Conservation (phyloP, 2,888 invertebrate species). For the Mesorhabditis spiculigera region DNA sequence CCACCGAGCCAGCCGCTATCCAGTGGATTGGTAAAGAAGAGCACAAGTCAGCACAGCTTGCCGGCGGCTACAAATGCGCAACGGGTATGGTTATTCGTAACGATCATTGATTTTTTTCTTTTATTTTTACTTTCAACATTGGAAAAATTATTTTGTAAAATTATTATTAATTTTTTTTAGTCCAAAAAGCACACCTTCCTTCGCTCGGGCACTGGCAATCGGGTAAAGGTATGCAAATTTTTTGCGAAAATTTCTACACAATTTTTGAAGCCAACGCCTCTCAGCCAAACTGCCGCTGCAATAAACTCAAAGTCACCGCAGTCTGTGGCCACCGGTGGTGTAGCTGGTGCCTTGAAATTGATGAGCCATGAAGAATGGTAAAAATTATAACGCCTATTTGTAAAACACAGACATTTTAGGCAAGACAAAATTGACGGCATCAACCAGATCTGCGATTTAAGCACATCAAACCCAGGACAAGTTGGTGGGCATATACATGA, state of each 20-base stretch:
- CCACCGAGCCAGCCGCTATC: background rate
- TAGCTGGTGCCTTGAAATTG: slow-evolving; percentile 28
- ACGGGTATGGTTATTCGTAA: no score
- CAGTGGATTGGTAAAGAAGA: slow-evolving; percentile 23
- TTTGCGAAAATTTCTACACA: no score
- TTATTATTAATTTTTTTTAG: no score
- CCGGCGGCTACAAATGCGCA: slow-evolving; percentile 10
- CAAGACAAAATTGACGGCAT: slow-evolving; percentile 75
- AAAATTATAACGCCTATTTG: background rate
- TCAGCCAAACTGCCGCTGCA: slow-evolving; percentile 1
- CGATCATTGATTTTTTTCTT: no score
- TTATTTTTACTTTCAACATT: no score
- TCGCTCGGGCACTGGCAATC: slow-evolving; percentile 10
- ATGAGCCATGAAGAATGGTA: slow-evolving; percentile 39
- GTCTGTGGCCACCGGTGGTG: slow-evolving; percentile 9
- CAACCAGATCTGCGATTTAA: slow-evolving; percentile 33
- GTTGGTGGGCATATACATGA: slow-evolving; percentile 33
- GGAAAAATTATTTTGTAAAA: no score
- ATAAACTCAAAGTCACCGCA: slow-evolving; percentile 1
- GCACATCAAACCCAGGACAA: slow-evolving; percentile 25
- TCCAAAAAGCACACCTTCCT: no score
- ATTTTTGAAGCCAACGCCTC: slow-evolving; percentile 6
- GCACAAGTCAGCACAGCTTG: slow-evolving; percentile 35
- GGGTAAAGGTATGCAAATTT: background rate
- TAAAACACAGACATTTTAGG: slow-evolving; percentile 62